Base-by-base conservation (phyloP, 2,797 vertebrate species). In the Channallabes apus region DNA sequence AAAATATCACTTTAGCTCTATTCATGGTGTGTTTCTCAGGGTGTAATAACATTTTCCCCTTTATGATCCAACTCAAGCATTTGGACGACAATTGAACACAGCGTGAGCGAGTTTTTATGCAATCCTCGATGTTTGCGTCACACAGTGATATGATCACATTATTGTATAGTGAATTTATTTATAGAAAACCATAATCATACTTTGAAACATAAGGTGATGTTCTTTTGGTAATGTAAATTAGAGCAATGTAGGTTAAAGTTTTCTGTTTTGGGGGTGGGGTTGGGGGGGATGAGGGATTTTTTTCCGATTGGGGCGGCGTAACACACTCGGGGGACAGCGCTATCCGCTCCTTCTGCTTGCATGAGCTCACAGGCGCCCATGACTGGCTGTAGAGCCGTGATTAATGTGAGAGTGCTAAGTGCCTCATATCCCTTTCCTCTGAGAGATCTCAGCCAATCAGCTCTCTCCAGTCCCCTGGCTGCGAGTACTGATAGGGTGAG, bases 1-100 rank as follows among this genome's bases (percentile, higher is more conserved):
- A 80, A 80, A 80, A 80, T 80, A 80, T 54, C 8, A 29, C n/a
- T 64, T 80, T 18, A 64, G 24, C 76, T 38, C 5, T 80, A 64
- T 64, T 80, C 59, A 64, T 80, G 61, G 14, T 11, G 35, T 51
- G 59, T 17, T 80, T 64, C 61, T 67, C 79, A 67, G 62, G 41
- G 41, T 80, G 9, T 54, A 67, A 80, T 80, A 67, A 22, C 51
- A 22, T 80, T 22, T 67, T 11, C 79, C 62, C n/a, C n/a, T 80
- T n/a, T 54, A 5, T 32, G 79, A 80, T 54, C 51, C n/a, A 67
- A 29, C n/a, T 29, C n/a, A 22, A 9, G 9, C 41, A 67, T 64
- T n/a, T 6, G 7, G 24, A 64, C 2, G 8, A n/a, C 78, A 46
- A 29, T 51, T 46, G 7, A 65, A 65, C 61, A 51, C n/a, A 35